A percentile compares a stretch with the other conserved stretches of the same genome.
Evolutionary conservation across 2,797 vertebrate genomes (phyloP).

Genomic region (Euthynnus affinis): DNA sequence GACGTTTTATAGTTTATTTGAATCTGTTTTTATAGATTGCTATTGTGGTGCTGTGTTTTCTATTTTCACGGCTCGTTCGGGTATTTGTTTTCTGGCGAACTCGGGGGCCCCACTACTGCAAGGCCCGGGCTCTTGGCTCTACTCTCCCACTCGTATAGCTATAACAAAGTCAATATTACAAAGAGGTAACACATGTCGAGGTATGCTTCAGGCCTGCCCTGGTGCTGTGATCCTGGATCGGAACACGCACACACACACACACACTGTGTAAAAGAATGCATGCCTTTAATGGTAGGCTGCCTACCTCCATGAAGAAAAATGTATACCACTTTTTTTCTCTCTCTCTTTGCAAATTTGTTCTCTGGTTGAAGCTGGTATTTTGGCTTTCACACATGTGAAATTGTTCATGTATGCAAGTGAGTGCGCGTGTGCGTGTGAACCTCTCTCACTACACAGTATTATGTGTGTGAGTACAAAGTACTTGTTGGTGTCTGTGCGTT

Average conservation of each 20-base stretch:
- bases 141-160: slow-evolving; percentile 85
- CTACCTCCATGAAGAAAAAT: slow-evolving; percentile 64
- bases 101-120: slow-evolving; percentile 75
- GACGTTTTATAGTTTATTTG: slow-evolving; percentile 60
- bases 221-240: slow-evolving; percentile 78
- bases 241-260: slow-evolving; percentile 62
- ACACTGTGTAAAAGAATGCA: slow-evolving; percentile 54
- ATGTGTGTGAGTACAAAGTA: slow-evolving; percentile 50
- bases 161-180: slow-evolving; percentile 87
- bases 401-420: slow-evolving; percentile 49
- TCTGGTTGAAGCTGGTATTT: slow-evolving; percentile 57
- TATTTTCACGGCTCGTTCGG: slow-evolving; percentile 72
- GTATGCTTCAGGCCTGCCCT: slow-evolving; percentile 81
- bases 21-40: slow-evolving; percentile 66
- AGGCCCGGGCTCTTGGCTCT: slow-evolving; percentile 73
- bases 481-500: slow-evolving; percentile 68
- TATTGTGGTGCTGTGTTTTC: slow-evolving; percentile 77
- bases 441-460: slow-evolving; percentile 45
- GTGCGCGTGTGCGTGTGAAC: slow-evolving; percentile 39
- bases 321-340: slow-evolving; percentile 28
- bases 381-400: slow-evolving; percentile 62
- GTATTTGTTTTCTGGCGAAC: slow-evolving; percentile 83
- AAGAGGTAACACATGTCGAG: slow-evolving; percentile 89
- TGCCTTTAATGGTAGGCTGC: slow-evolving; percentile 55
- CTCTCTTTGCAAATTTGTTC: slow-evolving; percentile 68